phyloP scores from a whole-genome alignment of 2,113 vertebrate genomes.

The Brachionichthys hirsutus region DNA sequence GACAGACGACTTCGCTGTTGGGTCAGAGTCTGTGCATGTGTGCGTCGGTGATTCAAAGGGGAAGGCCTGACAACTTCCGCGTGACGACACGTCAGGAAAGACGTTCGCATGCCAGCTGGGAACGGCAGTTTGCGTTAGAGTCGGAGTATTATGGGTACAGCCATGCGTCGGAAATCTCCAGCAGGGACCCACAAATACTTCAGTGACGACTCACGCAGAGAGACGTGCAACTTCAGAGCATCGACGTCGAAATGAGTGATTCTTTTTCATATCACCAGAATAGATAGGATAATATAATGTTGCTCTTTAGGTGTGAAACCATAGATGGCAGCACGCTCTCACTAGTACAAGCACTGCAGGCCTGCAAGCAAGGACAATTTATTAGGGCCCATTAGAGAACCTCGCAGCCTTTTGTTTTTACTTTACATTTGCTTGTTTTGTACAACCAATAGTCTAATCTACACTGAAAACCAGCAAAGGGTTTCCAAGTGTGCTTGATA shows the following conservation, averaged over 20 bases:
- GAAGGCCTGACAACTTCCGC: constrained; percentile 42
- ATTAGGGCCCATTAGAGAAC: too few species aligned
- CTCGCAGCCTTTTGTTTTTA: too few species aligned
- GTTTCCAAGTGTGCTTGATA: not conserved
- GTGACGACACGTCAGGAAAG: constrained; percentile 50
- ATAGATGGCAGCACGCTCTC: too few species aligned
- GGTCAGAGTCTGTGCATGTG: constrained; percentile 3
- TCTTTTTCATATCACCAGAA: too few species aligned
- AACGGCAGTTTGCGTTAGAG: constrained; percentile 39
- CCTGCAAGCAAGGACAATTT: too few species aligned
- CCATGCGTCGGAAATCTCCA: constrained; percentile 41
- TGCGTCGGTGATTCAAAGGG: constrained; percentile 38
- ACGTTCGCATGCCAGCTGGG: constrained; percentile 56
- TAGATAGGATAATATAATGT: too few species aligned
- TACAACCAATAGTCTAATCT: too few species aligned
- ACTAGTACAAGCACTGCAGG: too few species aligned
- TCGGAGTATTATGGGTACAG: constrained; percentile 20
- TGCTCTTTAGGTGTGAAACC: too few species aligned
- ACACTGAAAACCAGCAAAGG: not conserved
- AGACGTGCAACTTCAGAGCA: constrained; percentile 21
- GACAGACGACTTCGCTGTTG: constrained; percentile 38
- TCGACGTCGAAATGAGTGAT: too few species aligned
- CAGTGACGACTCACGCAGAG: constrained; percentile 32
- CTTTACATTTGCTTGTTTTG: too few species aligned
- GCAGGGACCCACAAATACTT: constrained; percentile 45